Percentiles rank a stretch among this genome's conserved stretches.
phyloP scores from a whole-genome alignment of 2,797 vertebrate species.

The Myiotriccus ornatus region DNA sequence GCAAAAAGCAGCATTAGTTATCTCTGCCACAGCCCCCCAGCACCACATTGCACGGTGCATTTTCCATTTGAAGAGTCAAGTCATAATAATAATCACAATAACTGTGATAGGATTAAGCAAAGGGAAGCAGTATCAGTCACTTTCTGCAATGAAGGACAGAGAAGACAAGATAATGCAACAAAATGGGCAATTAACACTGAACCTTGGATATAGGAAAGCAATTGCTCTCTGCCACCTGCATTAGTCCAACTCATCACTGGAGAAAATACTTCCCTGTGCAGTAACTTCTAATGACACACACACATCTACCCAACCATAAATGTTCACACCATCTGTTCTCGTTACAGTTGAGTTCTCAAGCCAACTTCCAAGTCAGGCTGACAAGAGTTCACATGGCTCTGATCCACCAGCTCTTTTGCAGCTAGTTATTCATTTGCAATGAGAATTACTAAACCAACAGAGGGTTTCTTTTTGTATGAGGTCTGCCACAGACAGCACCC shows the following conservation, averaged over 20 bases:
- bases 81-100: not conserved
- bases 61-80: not conserved
- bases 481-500: not conserved
- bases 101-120: not conserved
- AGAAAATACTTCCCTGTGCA: constrained; percentile 20
- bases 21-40: not conserved
- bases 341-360: constrained; percentile 28
- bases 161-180: not conserved
- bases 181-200: constrained; percentile 17
- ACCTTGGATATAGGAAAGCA: constrained; percentile 13
- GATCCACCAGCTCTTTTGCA: constrained; percentile 38
- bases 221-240: constrained; percentile 25
- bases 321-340: constrained; percentile 51
- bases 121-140: not conserved
- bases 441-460: constrained; percentile 23
- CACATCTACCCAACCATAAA: not conserved
- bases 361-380: constrained; percentile 46
- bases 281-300: constrained; percentile 2
- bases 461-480: not conserved
- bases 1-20: not conserved
- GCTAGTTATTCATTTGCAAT: constrained; percentile 38
- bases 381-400: constrained; percentile 44
- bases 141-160: not conserved
- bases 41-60: rapidly evolving
- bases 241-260: not conserved